Percentiles rank a stretch among this genome's conserved stretches.
Conservation (phyloP, 2,888 invertebrate species). For the Microctonus aethiopoides region DNA sequence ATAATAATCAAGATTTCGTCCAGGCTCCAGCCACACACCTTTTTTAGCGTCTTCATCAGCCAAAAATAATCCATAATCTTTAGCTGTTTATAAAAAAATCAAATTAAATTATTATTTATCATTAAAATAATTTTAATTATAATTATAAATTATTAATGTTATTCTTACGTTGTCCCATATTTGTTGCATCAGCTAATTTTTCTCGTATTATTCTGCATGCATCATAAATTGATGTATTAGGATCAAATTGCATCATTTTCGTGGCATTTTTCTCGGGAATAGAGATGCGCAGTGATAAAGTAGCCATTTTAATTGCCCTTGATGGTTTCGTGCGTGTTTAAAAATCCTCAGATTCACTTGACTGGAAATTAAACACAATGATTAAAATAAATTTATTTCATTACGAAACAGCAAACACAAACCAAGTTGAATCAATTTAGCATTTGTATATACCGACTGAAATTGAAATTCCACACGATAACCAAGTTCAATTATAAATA, state of each 20-base stretch:
- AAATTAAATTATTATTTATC: not conserved
- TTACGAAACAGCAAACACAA: not conserved
- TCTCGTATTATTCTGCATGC: slow-evolving; percentile 95
- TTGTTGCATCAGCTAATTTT: slow-evolving; percentile 88
- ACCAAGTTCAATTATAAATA: no score
- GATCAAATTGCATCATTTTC: slow-evolving; percentile 98
- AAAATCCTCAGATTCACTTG: slow-evolving; percentile 60
- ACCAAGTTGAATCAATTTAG: no score
- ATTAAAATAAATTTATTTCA: not conserved
- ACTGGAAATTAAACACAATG: slow-evolving; percentile 50
- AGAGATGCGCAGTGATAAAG: slow-evolving; percentile 85
- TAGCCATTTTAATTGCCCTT: slow-evolving; percentile 71
- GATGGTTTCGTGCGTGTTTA: slow-evolving; percentile 54
- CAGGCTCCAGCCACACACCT: slow-evolving; percentile 97
- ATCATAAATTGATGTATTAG: slow-evolving; percentile 93
- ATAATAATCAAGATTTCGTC: slow-evolving; percentile 95
- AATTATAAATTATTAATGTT: slow-evolving; percentile 39
- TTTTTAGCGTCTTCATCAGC: slow-evolving; percentile 97
- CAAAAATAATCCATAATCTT: slow-evolving; percentile 96
- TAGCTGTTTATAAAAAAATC: slow-evolving; percentile 72
- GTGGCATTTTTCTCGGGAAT: slow-evolving; percentile 89
- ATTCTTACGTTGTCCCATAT: slow-evolving; percentile 86
- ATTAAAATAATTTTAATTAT: not conserved
- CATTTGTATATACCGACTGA: no score
- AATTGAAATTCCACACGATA: no score